Base-by-base conservation (phyloP, 1,140 invertebrate genomes). In the Lanistes nyassanus region DNA sequence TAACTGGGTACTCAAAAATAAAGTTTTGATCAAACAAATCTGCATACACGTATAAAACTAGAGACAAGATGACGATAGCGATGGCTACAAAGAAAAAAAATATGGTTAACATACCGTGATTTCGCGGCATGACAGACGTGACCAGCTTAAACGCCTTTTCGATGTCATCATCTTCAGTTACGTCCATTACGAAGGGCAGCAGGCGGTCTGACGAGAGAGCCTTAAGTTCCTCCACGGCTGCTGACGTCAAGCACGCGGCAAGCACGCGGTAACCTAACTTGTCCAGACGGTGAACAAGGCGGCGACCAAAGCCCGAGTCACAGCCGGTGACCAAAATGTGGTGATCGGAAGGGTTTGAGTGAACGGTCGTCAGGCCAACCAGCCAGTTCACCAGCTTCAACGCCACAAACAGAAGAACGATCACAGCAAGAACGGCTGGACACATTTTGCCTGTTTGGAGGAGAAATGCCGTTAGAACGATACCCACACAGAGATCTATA, bases 221-320 rank as follows among this genome's bases (percentile, higher is more conserved):
- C 42, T 72, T 26, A 51, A 85, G 66, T 6, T 81, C 51, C 47
- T 70, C 37, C 7, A 47, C 62, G 53, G 79, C 82, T 21, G 76
- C 66, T 56, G 76, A 34, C 3, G 82, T 84, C 11, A 84, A 56
- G 67, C 84, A 85, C 1, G 89, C 91, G 26, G 91, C 91, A 78
- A 91, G 89, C 6, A 91, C 89, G 74, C 85, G 80, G 70, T 88
- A 88, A 7, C 90, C 91, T 31, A 86, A 65, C 13, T 78, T 56
- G 73, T 89, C 86, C 62, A 90, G 81, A 36, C 82, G 72, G n/a
- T 84, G 75, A 16, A 89, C 90, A 3, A 90, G 79, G 37, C 83
- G 69, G 56, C 85, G 68, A 16, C 90, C 90, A 77, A 91, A 91
- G 16, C 90, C 90, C 11, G 86, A 85, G 76, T 91, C 90, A 82